Conservation (phyloP, 53 echinoderm and acorn worm species). For the Actinopyga echinites region DNA sequence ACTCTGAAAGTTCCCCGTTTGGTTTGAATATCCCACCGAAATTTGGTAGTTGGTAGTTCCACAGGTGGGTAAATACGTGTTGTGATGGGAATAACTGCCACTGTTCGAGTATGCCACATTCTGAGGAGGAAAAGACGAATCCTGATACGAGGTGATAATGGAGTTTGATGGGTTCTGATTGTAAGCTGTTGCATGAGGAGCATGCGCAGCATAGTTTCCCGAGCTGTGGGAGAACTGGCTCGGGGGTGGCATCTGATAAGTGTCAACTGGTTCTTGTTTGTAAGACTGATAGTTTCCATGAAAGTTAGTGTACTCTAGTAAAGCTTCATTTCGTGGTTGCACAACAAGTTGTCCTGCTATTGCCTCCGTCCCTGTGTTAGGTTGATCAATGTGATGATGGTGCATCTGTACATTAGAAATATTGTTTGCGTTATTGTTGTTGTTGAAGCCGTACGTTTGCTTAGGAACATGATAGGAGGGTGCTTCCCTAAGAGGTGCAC, state of each 20-base stretch:
- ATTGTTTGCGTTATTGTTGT: conserved; percentile 51
- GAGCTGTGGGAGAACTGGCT: not conserved
- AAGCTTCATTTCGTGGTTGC: conserved; percentile 74
- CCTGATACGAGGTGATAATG: conserved; percentile 33
- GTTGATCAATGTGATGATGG: conserved; percentile 1
- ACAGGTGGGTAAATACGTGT: conserved; percentile 40
- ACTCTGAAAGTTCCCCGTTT: not conserved
- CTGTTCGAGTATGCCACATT: conserved; percentile 39
- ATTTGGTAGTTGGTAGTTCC: conserved; percentile 6
- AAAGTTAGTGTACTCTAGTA: conserved; percentile 76
- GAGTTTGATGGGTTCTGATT: conserved; percentile 9
- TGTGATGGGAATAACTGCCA: conserved; percentile 50
- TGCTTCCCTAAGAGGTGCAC: conserved; percentile 67
- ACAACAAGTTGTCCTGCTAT: conserved; percentile 79
- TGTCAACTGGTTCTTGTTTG: conserved; percentile 85
- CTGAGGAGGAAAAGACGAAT: conserved; percentile 24
- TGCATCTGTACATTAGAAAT: conserved; percentile 5
- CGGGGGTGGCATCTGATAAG: conserved; percentile 11
- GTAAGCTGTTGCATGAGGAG: conserved; percentile 53
- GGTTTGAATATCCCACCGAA: not conserved
- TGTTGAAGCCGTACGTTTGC: conserved; percentile 41
- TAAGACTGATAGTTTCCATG: conserved; percentile 61
- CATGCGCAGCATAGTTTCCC: conserved; percentile 46
- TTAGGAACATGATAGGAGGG: conserved; percentile 49
- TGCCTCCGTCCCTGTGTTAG: conserved; percentile 21